Evolutionary conservation across 2,113 vertebrate species (phyloP).

Genomic region (Trogon surrucura): DNA sequence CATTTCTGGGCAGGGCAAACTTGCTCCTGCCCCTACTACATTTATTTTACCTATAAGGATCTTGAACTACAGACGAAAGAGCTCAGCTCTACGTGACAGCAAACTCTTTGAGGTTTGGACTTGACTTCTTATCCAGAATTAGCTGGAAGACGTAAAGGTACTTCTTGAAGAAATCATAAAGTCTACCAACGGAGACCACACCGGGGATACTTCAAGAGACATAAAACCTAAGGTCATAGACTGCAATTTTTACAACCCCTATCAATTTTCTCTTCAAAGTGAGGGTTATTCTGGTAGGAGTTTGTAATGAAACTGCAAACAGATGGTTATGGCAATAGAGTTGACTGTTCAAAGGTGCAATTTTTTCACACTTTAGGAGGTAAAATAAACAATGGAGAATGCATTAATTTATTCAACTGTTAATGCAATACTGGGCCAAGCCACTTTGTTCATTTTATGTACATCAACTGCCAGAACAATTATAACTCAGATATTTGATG

Average conservation of each 20-base stretch:
- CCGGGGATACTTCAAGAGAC: slow-evolving; percentile 6
- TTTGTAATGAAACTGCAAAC: slow-evolving; percentile 67
- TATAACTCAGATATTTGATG: slow-evolving; percentile 59
- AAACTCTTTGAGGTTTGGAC: neutral
- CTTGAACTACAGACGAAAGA: neutral
- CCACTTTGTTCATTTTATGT: slow-evolving; percentile 61
- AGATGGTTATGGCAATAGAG: slow-evolving; percentile 51
- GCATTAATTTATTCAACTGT: slow-evolving; percentile 68
- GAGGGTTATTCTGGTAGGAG: slow-evolving; percentile 58
- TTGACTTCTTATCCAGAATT: neutral
- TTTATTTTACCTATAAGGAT: neutral
- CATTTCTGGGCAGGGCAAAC: neutral
- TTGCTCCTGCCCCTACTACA: neutral
- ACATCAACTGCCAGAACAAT: slow-evolving; percentile 62
- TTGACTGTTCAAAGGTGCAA: slow-evolving; percentile 64
- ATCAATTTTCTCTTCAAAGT: slow-evolving; percentile 70
- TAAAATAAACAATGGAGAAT: slow-evolving; percentile 71
- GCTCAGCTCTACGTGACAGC: neutral
- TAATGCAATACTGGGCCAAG: slow-evolving; percentile 58
- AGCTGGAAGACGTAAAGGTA: neutral
- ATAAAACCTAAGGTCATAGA: slow-evolving; percentile 48
- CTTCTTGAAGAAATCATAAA: neutral
- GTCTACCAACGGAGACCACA: neutral
- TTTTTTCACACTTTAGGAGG: slow-evolving; percentile 71
- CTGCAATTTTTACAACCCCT: slow-evolving; percentile 60